These are phyloP conservation scores for Dryobates pubescens DNA, from an alignment of 2,797 vertebrate species.

Conservation along the genomic window DNA sequence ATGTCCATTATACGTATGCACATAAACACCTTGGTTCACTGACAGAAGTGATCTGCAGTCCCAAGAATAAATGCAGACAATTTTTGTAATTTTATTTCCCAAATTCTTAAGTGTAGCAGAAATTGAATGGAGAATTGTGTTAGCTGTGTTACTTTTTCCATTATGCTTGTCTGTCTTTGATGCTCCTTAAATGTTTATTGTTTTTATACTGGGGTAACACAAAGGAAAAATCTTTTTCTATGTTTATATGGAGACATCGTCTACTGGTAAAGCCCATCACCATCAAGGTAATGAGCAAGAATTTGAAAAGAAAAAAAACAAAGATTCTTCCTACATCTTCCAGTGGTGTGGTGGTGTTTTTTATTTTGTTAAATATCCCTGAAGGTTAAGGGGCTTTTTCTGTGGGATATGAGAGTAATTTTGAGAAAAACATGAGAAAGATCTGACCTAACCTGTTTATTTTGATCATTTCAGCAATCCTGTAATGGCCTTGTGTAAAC, in stretches of 20 bases:
- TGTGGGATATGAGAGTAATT: not conserved
- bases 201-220: not conserved
- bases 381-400: not conserved
- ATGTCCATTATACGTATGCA: not conserved
- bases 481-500: constrained; percentile 9
- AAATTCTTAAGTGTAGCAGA: not conserved
- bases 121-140: not conserved
- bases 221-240: not conserved
- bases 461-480: constrained; percentile 16
- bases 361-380: not conserved
- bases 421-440: not conserved
- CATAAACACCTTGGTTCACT: not conserved
- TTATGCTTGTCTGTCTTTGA: not conserved
- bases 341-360: not conserved
- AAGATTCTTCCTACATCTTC: not conserved
- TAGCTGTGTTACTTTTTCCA: not conserved
- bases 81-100: not conserved
- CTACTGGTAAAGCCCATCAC: not conserved
- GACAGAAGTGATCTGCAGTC: not conserved
- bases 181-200: not conserved
- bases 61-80: not conserved
- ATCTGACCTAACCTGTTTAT: constrained; percentile 15
- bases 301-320: not conserved
- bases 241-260: not conserved
- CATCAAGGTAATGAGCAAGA: not conserved